phyloP scores from a whole-genome alignment of 2,113 vertebrate species.

The Dolichallabes microphthalmus region DNA sequence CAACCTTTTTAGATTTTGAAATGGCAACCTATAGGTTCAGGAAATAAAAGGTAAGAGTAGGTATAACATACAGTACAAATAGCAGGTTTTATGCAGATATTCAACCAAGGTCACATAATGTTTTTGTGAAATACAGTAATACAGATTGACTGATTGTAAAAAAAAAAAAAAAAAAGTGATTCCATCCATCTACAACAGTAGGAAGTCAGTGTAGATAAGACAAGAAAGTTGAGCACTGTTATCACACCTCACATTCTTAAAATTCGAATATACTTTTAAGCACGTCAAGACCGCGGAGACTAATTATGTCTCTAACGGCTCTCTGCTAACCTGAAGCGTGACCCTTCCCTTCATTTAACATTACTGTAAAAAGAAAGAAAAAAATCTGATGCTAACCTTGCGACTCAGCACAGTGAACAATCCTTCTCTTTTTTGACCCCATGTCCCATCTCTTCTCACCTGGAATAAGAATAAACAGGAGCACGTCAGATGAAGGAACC shows the following conservation, averaged over 20 bases:
- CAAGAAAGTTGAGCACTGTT: background rate
- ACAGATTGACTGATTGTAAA: background rate
- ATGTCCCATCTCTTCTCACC: constrained; percentile 16
- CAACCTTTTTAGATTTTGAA: background rate
- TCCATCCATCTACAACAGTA: background rate
- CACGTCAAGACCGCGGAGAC: background rate
- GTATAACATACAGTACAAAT: background rate
- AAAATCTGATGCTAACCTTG: constrained; percentile 40
- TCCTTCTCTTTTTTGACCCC: constrained; percentile 3
- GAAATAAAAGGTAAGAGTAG: background rate
- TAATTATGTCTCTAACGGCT: constrained; percentile 28
- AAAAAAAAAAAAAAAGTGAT: background rate
- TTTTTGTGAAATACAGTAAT: background rate
- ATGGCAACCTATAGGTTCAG: constrained; percentile 1
- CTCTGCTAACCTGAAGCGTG: constrained; percentile 13
- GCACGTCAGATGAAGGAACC: constrained; percentile 41
- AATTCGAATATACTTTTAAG: background rate
- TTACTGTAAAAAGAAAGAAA: background rate
- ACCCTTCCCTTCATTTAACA: constrained; percentile 22
- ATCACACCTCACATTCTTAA: background rate
- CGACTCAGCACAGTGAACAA: background rate
- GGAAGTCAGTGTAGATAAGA: background rate
- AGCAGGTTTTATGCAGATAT: constrained; percentile 4
- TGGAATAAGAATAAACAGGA: constrained; percentile 44
- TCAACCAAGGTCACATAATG: background rate